A percentile compares a stretch with the other conserved stretches of the same genome.
phyloP scores from a whole-genome alignment of 2,113 vertebrate species.

The Nestor notabilis region DNA sequence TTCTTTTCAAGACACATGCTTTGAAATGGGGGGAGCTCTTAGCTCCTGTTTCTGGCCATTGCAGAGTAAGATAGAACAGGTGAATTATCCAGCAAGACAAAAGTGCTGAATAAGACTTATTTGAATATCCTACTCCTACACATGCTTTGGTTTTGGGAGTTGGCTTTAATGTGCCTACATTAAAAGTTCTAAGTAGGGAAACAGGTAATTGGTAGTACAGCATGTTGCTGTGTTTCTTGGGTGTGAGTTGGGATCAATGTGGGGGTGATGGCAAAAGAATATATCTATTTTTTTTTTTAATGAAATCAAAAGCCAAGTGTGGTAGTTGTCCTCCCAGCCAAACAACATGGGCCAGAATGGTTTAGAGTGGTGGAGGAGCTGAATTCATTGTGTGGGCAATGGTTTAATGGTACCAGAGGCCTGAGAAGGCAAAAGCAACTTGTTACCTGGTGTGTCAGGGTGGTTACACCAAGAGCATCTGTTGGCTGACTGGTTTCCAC shows the following conservation, averaged over 20 bases:
- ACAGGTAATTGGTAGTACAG: not conserved
- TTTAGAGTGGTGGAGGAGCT: not conserved
- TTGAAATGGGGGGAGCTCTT: not conserved
- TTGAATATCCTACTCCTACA: not conserved
- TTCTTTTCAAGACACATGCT: not conserved
- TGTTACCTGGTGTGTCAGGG: not conserved
- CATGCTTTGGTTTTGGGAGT: not conserved
- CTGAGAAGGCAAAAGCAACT: not conserved
- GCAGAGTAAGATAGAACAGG: not conserved
- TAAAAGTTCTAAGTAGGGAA: not conserved
- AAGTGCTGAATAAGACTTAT: not conserved
- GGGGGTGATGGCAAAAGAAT: not conserved
- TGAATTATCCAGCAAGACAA: not conserved
- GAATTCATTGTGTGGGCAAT: not conserved
- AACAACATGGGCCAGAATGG: not conserved
- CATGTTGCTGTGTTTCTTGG: not conserved
- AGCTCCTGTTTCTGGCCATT: not conserved
- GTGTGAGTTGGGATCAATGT: not conserved
- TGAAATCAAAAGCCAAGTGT: not conserved
- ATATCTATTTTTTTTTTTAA: not conserved
- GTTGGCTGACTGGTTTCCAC: not conserved
- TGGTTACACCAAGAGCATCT: not conserved
- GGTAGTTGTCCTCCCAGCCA: not conserved
- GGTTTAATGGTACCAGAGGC: not conserved
- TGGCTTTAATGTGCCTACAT: not conserved